These are phyloP conservation scores for Sebastolobus altivelis DNA, from an alignment of 2,797 vertebrate species.

Conservation along the genomic window DNA sequence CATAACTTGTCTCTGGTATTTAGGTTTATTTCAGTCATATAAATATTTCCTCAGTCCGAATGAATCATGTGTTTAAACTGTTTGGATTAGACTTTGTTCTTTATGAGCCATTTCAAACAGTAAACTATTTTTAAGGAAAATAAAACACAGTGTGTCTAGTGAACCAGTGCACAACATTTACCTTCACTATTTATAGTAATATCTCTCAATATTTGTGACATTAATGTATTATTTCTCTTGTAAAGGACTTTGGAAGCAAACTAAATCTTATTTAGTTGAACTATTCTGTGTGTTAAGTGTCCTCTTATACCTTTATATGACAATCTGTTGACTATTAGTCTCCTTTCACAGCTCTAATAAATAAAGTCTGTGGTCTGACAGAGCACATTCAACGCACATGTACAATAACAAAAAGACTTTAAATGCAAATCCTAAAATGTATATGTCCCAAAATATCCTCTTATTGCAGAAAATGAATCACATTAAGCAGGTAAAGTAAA, in stretches of 20 bases:
- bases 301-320: background rate
- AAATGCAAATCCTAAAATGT: too few species aligned
- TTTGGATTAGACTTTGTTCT: background rate
- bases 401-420: rapidly evolving
- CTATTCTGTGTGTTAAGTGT: background rate
- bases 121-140: background rate
- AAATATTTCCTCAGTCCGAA: conserved; percentile 9
- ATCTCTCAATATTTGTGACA: background rate
- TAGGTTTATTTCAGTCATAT: background rate
- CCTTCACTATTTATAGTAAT: background rate
- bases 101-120: background rate
- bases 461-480: background rate
- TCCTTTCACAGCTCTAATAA: too few species aligned
- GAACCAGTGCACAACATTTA: background rate
- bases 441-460: background rate
- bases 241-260: background rate
- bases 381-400: too few species aligned
- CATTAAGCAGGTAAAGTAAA: background rate
- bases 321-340: too few species aligned
- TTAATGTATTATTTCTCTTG: background rate
- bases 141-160: background rate
- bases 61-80: background rate
- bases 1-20: background rate
- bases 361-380: rapidly evolving
- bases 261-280: background rate